Evolutionary conservation across 2,113 vertebrate genomes (phyloP).

Genomic region (Plecturocebus donacophilus): DNA sequence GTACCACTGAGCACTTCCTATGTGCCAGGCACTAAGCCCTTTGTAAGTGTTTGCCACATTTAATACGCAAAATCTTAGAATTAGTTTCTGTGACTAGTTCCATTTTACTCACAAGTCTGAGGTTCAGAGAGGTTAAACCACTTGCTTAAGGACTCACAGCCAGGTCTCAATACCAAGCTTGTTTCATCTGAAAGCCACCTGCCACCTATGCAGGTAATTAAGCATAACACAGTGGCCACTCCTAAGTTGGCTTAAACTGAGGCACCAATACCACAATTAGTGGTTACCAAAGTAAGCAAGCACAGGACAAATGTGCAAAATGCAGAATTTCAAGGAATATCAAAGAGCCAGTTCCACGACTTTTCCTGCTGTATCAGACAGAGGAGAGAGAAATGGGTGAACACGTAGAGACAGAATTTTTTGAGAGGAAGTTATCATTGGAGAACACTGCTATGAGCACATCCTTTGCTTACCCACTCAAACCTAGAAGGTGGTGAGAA

Average conservation of each 20-base stretch:
- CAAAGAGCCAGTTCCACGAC: not conserved
- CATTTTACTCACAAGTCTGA: not conserved
- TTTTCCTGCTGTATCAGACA: not conserved
- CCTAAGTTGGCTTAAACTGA: not conserved
- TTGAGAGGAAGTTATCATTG: not conserved
- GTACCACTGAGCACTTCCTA: not conserved
- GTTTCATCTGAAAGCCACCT: not conserved
- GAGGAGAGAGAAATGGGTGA: not conserved
- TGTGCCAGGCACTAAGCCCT: not conserved
- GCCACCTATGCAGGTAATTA: not conserved
- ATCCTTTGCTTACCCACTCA: not conserved
- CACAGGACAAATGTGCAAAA: not conserved
- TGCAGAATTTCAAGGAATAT: not conserved
- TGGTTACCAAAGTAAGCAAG: not conserved
- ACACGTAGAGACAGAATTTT: not conserved
- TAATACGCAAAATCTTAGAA: not conserved
- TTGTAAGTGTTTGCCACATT: too few relatives aligned
- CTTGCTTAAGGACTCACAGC: not conserved
- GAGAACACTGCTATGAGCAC: not conserved
- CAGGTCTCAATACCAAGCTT: not conserved
- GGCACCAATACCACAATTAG: not conserved
- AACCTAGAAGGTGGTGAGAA: not conserved
- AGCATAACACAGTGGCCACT: not conserved
- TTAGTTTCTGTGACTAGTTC: not conserved
- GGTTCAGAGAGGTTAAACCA: not conserved